Evolutionary conservation across 1,140 invertebrate genomes (phyloP), one percentile per base, ranked within the genome.

Genomic region (Magallana gigas): DNA sequence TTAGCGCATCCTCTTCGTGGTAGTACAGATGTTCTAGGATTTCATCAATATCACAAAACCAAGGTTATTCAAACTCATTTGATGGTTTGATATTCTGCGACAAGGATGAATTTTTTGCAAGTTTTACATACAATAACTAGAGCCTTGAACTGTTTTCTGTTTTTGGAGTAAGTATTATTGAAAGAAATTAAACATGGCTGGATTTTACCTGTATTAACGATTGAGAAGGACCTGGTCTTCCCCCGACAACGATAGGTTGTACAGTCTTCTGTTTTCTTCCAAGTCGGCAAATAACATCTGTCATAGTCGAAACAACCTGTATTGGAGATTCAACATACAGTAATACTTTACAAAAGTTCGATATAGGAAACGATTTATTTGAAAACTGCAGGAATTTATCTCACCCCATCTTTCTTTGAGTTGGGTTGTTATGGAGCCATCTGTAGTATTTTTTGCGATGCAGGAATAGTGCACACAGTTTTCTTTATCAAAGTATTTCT

Each of bases 281-380:
- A 57, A 23, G 85, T 85, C 11, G 64, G 29, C n/a, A 84, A 76
- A 48, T 87, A 89, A 81, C 88, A 89, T 76, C 57, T 84, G 56
- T 86, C 88, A 23, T 89, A 85, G 56, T 89, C 88, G 2, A 85
- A n/a, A 60, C 87, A 88, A 59, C 87, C 87, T 88, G 14, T 14
- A 59, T 57, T 12, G 9, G 12, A 56, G 23, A 83, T n/a, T 68
- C 8, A 76, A 29, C 12, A 23, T 86, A 71, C 18, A 18, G n/a
- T 76, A 8, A 76, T 29, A 29, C 12, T 12, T 9, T 12, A 29
- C 60, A 76, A 76, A 76, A 8, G 11, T 76, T 36, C 11, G 7
- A 11, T 1, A 29, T 29, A 9, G 36, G 2, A 48, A 48, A 2
- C 36, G 36, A 4, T 48, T 12, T 0, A 76, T 6, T 62, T 12